Evolutionary conservation across 2,888 invertebrate species (phyloP).

Genomic region (Hydropsyche betteni): DNA sequence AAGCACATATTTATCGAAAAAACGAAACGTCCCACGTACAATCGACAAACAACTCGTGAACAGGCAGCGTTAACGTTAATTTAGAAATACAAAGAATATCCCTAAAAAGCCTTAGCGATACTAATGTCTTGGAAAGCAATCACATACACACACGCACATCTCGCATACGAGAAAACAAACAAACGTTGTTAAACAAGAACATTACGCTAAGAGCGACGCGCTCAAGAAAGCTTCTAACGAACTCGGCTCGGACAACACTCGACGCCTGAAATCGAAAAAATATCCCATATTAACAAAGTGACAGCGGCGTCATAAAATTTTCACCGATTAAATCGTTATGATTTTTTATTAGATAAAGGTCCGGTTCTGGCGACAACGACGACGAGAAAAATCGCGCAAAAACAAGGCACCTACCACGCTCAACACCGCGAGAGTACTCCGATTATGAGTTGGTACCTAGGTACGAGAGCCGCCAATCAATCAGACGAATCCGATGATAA

Average conservation of each 20-base stretch:
- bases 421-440: too few species aligned
- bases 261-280: too few species aligned
- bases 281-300: too few species aligned
- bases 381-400: too few species aligned
- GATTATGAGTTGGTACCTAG: not conserved
- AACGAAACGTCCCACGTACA: not conserved
- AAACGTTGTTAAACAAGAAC: slow-evolving; percentile 32
- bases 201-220: slow-evolving; percentile 16
- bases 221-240: slow-evolving; percentile 1
- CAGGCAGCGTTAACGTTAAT: slow-evolving; percentile 8
- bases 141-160: not conserved
- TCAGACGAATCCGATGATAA: slow-evolving; percentile 38
- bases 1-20: not conserved
- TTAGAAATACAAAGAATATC: slow-evolving; percentile 14
- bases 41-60: slow-evolving; percentile 1
- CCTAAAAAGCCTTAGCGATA: slow-evolving; percentile 15
- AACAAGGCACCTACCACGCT: too few species aligned
- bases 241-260: not conserved
- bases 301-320: too few species aligned
- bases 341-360: too few species aligned
- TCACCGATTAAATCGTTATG: too few species aligned
- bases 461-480: slow-evolving; percentile 30
- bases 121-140: slow-evolving; percentile 17
- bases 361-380: too few species aligned
- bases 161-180: slow-evolving; percentile 26